Base-by-base conservation (phyloP, 2,797 vertebrate species). In the Syngnathus rostellatus region DNA sequence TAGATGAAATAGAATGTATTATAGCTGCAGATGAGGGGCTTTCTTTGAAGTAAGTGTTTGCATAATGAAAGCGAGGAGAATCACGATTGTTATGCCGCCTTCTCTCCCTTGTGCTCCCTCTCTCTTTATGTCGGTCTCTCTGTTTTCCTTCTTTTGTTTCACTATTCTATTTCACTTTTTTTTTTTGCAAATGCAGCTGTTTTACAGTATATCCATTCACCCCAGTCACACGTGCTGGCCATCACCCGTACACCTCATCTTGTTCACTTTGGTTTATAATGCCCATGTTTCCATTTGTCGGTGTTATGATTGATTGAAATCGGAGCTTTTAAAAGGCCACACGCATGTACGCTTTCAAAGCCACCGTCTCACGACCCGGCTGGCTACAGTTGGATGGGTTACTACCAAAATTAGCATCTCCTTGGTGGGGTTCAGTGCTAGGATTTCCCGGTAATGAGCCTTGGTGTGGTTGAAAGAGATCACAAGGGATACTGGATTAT, bases 1-100 rank as follows among this genome's bases (percentile, higher is more conserved):
- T 86, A 86, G 85, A 89, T 88, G 84, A 89, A 89, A 86, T 82
- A 76, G 85, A 89, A 89, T 89, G 81, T 77, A 84, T 88, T 81
- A 87, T 85, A 74, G 63, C 77, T 81, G 83, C 83, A 83, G 84
- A 84, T 63, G 46, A 87, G 84, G 77, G 79, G 46, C 79, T 69
- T 72, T 71, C 87, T 89, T 90, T 89, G 87, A 89, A 88, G 87
- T 88, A 75, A 83, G 73, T 63, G 72, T 87, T 82, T 85, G 85
- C 87, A 88, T 90, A 88, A 88, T 88, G 83, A 84, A 85, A 82
- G 80, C 67, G 3, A 73, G 81, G 79, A 81, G 83, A 85, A 84
- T 86, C 77, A 71, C 77, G 76, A 85, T 88, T 85, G 80, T 83
- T 84, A 80, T 82, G 82, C 81, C 38, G 76, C 68, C 66, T 64